Evolutionary conservation across 2,888 invertebrate species (phyloP), one percentile per base, ranked within the genome.

Genomic region (Tetranychus truncatus): DNA sequence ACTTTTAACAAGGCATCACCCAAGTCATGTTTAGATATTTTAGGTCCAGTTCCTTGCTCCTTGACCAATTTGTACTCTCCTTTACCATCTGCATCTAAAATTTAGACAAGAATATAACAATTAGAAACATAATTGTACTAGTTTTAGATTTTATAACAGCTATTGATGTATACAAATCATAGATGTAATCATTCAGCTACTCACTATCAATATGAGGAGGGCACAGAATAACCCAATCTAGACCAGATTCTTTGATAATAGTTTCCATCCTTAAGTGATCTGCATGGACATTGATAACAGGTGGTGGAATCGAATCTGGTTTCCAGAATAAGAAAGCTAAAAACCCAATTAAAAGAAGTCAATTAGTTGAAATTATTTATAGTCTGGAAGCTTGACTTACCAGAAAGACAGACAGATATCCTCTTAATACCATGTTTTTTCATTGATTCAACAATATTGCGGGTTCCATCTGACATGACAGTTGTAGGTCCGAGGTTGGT

Each of bases 391-490:
- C 5, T 34, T 34, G 34, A 34, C 77, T 79, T 80, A 85, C 85
- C 83, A 4, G 91, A 92, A 80, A 92, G 83, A 79, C 92, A 91
- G 15, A 88, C 88, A 0, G 91, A 89, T 9, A 91, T 84, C n/a
- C 83, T 81, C 74, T 87, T 86, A 0, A 91, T 86, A 78, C 88
- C 87, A 74, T 86, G 83, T 3, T 87, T 86, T 80, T 89, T 88
- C 91, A 92, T 91, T 0, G 89, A 89, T 74, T 87, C 86, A n/a
- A 92, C 83, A 71, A 92, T 89, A 81, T 91, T 91, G 81, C 87
- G 88, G 46, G 89, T 87, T 34, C 92, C 91, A 75, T 88, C 87
- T 0, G 92, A 92, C 81, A 92, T 81, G 76, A 88, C 88, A 0
- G 90, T 89, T 0, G 92, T 91, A 0, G 90, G 86, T 77, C 87